Base-by-base conservation (phyloP, 2,797 vertebrate species). In the Eidolon dupreanum region DNA sequence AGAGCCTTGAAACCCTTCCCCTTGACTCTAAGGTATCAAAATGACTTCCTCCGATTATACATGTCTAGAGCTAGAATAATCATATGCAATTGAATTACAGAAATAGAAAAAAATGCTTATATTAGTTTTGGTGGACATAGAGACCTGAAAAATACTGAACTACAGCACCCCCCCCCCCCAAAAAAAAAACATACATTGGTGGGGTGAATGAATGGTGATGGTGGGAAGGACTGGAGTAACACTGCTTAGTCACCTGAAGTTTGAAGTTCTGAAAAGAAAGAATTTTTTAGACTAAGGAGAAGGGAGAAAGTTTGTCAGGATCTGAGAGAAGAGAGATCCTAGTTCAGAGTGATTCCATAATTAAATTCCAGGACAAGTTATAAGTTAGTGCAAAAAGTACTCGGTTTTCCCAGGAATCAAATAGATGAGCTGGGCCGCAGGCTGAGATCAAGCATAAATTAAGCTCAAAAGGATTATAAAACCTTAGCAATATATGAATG, bases 51-150 rank as follows among this genome's bases (percentile, higher is more conserved):
- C 41, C 8, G 70, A 57, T 16, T 75, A 13, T 85, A 1, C 38
- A 5, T 94, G 20, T 74, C 73, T 96, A 13, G 71, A 88, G 24
- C 59, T 88, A 90, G 13, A 94, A 33, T 91, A 82, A 86, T 13
- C n/a, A 22, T 46, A 65, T 57, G 10, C 75, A 94, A 22, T 22
- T 88, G 59, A 96, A 59, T 85, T 74, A 93, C 9, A 84, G 49
- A 79, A 90, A 79, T 49, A 61, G 82, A 46, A 70, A 92, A 88
- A 86, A 75, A 17, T 74, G 12, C 65, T 87, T 78, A 8, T 28
- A 11, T 87, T 41, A 87, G 26, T 77, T 88, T 81, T 38, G n/a
- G 33, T 83, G 75, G 49, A 65, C 38, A 73, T 59, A 36, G 41
- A 85, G 46, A 55, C 77, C 81, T 90, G 77, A 66, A 82, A 66